Base-by-base conservation (phyloP, 2,113 vertebrate species). In the Opisthocomus hoazin region DNA sequence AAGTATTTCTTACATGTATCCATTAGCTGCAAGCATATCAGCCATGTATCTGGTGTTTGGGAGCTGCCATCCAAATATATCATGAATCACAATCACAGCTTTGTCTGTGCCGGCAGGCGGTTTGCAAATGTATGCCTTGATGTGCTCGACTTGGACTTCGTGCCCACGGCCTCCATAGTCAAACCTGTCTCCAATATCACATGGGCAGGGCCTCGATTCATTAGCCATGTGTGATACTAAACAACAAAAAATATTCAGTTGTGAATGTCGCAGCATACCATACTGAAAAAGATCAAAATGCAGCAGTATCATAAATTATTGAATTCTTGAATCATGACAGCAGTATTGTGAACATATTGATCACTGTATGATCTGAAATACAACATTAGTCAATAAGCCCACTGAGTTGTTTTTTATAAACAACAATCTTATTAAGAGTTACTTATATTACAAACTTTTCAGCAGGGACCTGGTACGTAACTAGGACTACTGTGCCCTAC, bases 31-130 rank as follows among this genome's bases (percentile, higher is more conserved):
- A 10, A 99, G 97, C 98, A 99, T 98, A 74, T 99, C 99, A 15
- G 98, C 98, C 17, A 99, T 99, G 70, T 98, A 99, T 98, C 99
- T 98, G 13, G 98, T 99, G 88, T 99, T 99, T 39, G 99, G 98
- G 37, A 99, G 96, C 29, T 98, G 96, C 99, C 99, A 99, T 36
- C 99, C 99, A 84, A 84, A 99, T 50, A 99, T 98, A 26, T 99
- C 99, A 5, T 99, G 99, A 64, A 99, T 98, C 54, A 99, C 98
- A 50, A 99, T 96, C 66, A 99, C 84, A 0, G 99, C 99, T 88
- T 97, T 99, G 63, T 98, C 98, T 1, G 98, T 96, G 7, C 96
- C 37, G 7, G 74, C 22, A 1, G 97, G n/a, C 23, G 98, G 98
- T 71, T 98, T 98, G 69, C 98, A 98, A 29, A 99, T 21, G 3